phyloP scores from a whole-genome alignment of 2,888 invertebrate genomes.

The Fragum sueziense region DNA sequence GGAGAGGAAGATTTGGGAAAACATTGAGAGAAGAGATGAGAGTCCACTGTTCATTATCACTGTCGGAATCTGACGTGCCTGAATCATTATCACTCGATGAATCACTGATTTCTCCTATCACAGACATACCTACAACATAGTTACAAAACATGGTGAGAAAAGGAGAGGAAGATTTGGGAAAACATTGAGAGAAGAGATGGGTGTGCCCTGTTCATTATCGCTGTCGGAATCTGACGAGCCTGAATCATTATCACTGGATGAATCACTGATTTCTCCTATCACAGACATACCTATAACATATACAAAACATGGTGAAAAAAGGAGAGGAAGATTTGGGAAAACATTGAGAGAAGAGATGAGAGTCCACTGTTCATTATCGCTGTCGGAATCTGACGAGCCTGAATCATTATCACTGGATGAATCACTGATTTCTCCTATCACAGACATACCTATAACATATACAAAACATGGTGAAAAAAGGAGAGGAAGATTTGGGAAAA shows the following conservation, averaged over 20 bases:
- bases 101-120: constrained; percentile 65
- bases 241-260: constrained; percentile 47
- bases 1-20: too few species aligned
- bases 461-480: too few species aligned
- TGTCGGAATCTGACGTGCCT: constrained; percentile 56
- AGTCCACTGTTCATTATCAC: constrained; percentile 42
- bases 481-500: too few species aligned
- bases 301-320: too few species aligned
- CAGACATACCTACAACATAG: constrained; percentile 43
- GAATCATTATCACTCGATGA: constrained; percentile 51
- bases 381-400: constrained; percentile 56
- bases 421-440: constrained; percentile 65
- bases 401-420: constrained; percentile 51
- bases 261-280: constrained; percentile 66
- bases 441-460: constrained; percentile 43
- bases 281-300: constrained; percentile 44
- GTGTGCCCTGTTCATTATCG: constrained; percentile 40
- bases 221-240: constrained; percentile 57
- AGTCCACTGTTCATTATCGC: constrained; percentile 41
- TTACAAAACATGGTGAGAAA: too few species aligned
- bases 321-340: too few species aligned
- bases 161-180: too few species aligned
- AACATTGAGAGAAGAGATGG: too few species aligned
- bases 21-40: too few species aligned
- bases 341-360: too few species aligned